Base-by-base conservation (phyloP, 1,140 invertebrate species). In the Leptoteleia sp. region DNA sequence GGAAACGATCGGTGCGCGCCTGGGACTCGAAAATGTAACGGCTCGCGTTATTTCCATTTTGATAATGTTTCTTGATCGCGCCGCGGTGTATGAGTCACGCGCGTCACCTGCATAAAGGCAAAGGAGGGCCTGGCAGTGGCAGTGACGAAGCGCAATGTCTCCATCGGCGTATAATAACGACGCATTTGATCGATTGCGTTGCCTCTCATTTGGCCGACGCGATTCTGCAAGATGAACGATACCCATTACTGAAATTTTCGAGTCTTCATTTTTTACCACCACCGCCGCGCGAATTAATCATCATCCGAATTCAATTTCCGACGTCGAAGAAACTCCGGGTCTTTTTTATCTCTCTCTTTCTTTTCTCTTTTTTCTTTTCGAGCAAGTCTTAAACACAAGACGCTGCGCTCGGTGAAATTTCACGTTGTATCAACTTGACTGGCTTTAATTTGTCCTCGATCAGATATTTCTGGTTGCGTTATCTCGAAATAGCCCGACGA, bases 61-160 rank as follows among this genome's bases (percentile, higher is more conserved):
- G 61, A 61, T 50, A 54, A 54, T 50, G 37, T 54, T 64, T 76
- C 11, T 62, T 76, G 67, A 76, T 76, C 54, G 31, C 61, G 13
- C 11, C n/a, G 0, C 45, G 11, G 29, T 47, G 19, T 40, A 55
- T 68, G 55, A 76, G 55, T 76, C 62, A 76, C n/a, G n/a, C 54
- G 47, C 43, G 38, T 50, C 59, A 73, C 70, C 52, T 67, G 71
- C 61, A 67, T 48, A 52, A 67, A 59, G 61, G 38, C 33, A 59
- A 35, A 61, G n/a, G n/a, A n/a, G n/a, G 45, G n/a, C 9, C 38
- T 67, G 72, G 37, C 52, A 76, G 40, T 65, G 72, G 37, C 62
- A 68, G 40, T 76, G 72, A 76, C 62, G 72, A 61, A 68, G 62
- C 72, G 45, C 62, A 62, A 76, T 65, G 55, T 76, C 62, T 76